These are phyloP conservation scores for Rhizoglyphus robini DNA, from an alignment of 1,140 invertebrate species.

Conservation along the genomic window DNA sequence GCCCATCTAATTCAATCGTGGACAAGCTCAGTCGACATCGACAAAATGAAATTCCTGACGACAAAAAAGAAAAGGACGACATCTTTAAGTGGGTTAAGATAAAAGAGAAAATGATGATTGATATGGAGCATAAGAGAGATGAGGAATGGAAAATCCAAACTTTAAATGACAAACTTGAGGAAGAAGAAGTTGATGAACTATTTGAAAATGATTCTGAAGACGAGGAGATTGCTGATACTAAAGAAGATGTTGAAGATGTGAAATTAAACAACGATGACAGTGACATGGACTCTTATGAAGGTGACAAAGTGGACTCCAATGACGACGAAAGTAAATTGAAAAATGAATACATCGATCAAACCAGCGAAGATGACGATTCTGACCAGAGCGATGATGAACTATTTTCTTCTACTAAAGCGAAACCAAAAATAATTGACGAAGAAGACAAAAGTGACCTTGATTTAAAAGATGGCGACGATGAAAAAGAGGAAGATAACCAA, in stretches of 20 bases:
- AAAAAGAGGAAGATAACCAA: not conserved
- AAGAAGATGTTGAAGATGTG: not conserved
- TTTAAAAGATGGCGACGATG: not conserved
- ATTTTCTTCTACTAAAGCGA: not conserved
- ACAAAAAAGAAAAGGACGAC: not conserved
- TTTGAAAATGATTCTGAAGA: not conserved
- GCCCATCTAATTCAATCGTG: not conserved
- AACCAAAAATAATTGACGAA: not conserved
- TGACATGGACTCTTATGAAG: not conserved
- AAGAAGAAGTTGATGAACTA: not conserved
- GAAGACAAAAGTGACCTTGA: not conserved
- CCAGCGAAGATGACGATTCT: not conserved
- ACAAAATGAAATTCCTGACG: not conserved
- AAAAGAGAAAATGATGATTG: not conserved
- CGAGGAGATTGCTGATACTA: not conserved
- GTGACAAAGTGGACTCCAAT: not conserved
- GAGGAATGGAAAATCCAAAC: not conserved
- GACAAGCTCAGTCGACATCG: not conserved
- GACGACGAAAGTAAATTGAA: not conserved
- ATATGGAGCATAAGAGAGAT: conserved; percentile 6
- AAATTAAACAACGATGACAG: not conserved
- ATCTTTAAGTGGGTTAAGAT: not conserved
- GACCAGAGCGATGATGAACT: not conserved
- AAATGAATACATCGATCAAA: not conserved
- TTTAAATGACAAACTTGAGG: not conserved